Conservation (phyloP, 1,140 invertebrate species). For the Agrypnia vestita region DNA sequence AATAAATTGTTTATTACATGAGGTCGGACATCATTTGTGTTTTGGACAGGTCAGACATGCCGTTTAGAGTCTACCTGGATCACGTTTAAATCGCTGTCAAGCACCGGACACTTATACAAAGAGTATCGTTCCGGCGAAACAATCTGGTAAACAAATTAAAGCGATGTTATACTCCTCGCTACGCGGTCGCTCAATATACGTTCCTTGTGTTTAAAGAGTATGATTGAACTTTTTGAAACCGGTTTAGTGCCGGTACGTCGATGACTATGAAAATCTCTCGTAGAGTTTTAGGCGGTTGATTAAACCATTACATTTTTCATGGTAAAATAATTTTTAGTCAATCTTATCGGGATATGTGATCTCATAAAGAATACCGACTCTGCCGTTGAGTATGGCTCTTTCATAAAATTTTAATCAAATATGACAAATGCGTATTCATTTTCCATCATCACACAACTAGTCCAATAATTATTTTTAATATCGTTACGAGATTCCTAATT, state of each 20-base stretch:
- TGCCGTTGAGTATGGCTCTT: neutral
- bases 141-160: no score
- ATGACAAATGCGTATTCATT: no score
- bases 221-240: slow-evolving; percentile 18
- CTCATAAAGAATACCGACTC: slow-evolving; percentile 14
- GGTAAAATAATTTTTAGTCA: slow-evolving; percentile 36
- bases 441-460: no score
- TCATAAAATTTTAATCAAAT: no score
- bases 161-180: no score
- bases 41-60: slow-evolving; percentile 11
- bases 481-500: no score
- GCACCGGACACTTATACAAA: slow-evolving; percentile 11
- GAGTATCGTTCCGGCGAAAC: neutral
- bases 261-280: slow-evolving; percentile 2
- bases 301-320: slow-evolving; percentile 42
- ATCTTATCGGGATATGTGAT: slow-evolving; percentile 17
- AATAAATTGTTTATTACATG: slow-evolving; percentile 54
- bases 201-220: no score
- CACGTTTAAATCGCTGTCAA: neutral
- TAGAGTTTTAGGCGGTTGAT: slow-evolving; percentile 25
- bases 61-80: neutral
- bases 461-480: no score
- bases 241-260: slow-evolving; percentile 15
- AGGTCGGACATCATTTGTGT: slow-evolving; percentile 47
- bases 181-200: no score